Evolutionary conservation across 1,140 invertebrate species (phyloP), one percentile per base, ranked within the genome.

Genomic region (Steinernema feltiae): DNA sequence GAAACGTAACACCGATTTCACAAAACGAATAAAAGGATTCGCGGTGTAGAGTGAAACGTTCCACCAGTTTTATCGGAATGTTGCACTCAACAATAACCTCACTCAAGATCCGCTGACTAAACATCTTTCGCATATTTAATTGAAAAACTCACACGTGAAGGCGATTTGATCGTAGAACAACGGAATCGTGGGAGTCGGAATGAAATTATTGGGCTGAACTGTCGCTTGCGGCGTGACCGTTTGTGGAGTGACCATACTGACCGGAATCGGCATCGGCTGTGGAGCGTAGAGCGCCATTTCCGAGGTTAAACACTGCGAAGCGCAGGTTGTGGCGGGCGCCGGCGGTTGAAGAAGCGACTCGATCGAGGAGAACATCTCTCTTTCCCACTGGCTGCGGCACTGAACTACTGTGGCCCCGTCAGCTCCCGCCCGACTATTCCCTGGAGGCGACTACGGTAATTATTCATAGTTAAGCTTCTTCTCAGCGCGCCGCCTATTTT

Each of bases 131-230:
- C n/a, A n/a, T n/a, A n/a, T n/a, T n/a, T n/a, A n/a, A n/a, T n/a
- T n/a, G n/a, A n/a, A n/a, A n/a, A 76, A 80, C 77, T 63, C 31
- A 78, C 77, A 53, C 21, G 77, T 78, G 12, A 78, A 35, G 18
- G 77, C 77, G 15, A 78, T 69, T 31, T 79, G 77, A 80, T 78
- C 75, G 32, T 78, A 78, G 48, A 78, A 78, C 0, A 78, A 1
- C 30, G 74, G 74, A 18, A 75, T 41, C 27, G 72, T 77, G 3
- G 74, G 30, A 1, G 74, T 12, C 21, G 73, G 2, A 27, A 74
- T 17, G 21, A 71, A 30, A 30, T 63, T n/a, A 48, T 72, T 73
- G 48, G 48, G 29, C 35, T 30, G 76, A 21, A 77, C 29, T 27
- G 72, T 24, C 29, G 30, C 41, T 7, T 70, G 17, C 30, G 31